Percentiles rank a stretch among this genome's conserved stretches.
Conservation (phyloP, 2,888 invertebrate genomes). For the Cecidostiba fungosa region DNA sequence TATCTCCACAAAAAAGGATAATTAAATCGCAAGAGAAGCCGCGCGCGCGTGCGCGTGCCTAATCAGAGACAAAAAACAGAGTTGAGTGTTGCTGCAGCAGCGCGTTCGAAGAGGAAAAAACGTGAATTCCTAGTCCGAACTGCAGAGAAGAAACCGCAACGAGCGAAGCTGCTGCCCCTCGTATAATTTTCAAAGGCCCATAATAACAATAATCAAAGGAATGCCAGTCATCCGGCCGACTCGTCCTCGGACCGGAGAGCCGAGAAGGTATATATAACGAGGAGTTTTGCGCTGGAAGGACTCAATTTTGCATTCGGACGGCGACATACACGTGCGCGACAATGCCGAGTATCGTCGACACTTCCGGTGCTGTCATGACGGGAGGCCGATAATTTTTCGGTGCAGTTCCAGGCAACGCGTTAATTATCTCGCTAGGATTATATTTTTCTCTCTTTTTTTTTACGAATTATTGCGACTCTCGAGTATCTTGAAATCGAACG, state of each 20-base stretch:
- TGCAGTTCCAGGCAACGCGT: too few relatives aligned
- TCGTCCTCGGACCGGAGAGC: slow-evolving; percentile 26
- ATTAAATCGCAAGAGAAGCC: neutral
- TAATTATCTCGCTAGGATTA: neutral
- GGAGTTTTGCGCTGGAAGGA: slow-evolving; percentile 26
- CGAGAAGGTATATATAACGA: neutral
- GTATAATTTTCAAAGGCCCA: slow-evolving; percentile 60
- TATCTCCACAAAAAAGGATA: neutral
- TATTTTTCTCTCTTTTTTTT: neutral
- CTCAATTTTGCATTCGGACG: slow-evolving; percentile 49
- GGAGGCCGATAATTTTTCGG: neutral
- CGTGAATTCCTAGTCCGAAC: slow-evolving; percentile 48
- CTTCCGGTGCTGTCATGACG: neutral
- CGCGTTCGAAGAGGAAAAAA: slow-evolving; percentile 9
- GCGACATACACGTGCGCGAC: slow-evolving; percentile 18
- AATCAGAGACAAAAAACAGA: slow-evolving; percentile 36
- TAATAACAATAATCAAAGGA: slow-evolving; percentile 63
- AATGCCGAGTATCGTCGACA: slow-evolving; percentile 12
- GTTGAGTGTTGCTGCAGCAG: neutral
- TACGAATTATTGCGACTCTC: too few relatives aligned
- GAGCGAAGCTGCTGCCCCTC: slow-evolving; percentile 9
- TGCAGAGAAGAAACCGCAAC: slow-evolving; percentile 49
- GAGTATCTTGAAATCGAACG: too few relatives aligned
- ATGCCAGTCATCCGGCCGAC: slow-evolving; percentile 60
- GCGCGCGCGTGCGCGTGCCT: slow-evolving; percentile 17